These are phyloP conservation scores for Drosophila malerkotliana DNA, from an alignment of 1,140 invertebrate species.

Conservation along the genomic window DNA sequence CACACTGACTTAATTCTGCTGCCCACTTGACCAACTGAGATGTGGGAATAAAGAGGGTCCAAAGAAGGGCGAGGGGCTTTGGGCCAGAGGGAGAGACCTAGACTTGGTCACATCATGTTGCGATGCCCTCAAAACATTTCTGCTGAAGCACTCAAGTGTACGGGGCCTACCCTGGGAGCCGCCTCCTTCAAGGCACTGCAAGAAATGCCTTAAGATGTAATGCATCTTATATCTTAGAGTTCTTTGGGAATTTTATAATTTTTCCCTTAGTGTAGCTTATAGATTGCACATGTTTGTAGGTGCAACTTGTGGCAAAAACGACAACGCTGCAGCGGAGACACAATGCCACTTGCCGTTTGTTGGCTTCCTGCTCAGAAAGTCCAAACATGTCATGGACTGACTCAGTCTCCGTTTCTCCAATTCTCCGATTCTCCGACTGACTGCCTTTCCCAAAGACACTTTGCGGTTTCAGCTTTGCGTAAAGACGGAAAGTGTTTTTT, in stretches of 20 bases:
- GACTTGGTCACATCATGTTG: slow-evolving; percentile 28
- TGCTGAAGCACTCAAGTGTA: slow-evolving; percentile 32
- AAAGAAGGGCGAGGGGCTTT: not conserved
- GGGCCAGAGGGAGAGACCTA: slow-evolving; percentile 11
- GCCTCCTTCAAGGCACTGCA: slow-evolving; percentile 10
- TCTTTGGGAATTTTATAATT: not conserved
- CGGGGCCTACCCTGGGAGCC: slow-evolving; percentile 7
- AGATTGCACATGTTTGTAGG: slow-evolving; percentile 46
- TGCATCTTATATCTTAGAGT: not conserved
- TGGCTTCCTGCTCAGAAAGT: slow-evolving; percentile 76
- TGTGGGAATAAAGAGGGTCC: not conserved
- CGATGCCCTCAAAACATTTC: slow-evolving; percentile 61
- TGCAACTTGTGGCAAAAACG: slow-evolving; percentile 50
- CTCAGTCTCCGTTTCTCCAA: slow-evolving; percentile 24
- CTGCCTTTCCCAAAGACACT: slow-evolving; percentile 63
- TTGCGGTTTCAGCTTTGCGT: slow-evolving; percentile 50
- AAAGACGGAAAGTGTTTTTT: slow-evolving; percentile 79
- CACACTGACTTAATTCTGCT: slow-evolving; percentile 77
- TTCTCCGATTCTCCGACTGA: slow-evolving; percentile 13
- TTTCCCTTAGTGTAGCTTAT: slow-evolving; percentile 21
- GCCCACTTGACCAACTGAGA: slow-evolving; percentile 72
- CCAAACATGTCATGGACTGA: slow-evolving; percentile 68
- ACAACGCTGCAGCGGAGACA: slow-evolving; percentile 43
- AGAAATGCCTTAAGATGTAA: not conserved
- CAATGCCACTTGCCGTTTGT: slow-evolving; percentile 55